Percentiles rank a stretch among this genome's conserved stretches.
These are phyloP conservation scores for Trematomus bernacchii DNA, from an alignment of 2,797 vertebrate species.

Conservation along the genomic window DNA sequence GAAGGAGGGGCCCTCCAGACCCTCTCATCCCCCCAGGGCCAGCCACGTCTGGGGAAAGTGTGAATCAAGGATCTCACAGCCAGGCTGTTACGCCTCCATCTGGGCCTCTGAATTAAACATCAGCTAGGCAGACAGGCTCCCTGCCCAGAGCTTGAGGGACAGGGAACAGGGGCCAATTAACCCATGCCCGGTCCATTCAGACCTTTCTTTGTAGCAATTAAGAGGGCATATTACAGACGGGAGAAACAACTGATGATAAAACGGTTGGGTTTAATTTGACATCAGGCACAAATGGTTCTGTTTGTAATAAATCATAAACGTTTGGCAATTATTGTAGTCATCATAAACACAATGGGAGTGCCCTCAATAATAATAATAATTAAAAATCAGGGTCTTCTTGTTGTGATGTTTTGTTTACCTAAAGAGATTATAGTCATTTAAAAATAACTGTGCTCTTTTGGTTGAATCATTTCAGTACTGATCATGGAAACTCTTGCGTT, in stretches of 20 bases:
- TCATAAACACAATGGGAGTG: slow-evolving; percentile 22
- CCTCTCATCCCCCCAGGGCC: slow-evolving; percentile 41
- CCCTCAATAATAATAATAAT: slow-evolving; percentile 34
- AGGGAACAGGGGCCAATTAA: slow-evolving; percentile 73
- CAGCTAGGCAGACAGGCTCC: slow-evolving; percentile 68
- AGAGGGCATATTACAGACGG: slow-evolving; percentile 46
- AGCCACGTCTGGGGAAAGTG: slow-evolving; percentile 65
- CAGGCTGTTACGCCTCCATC: slow-evolving; percentile 75
- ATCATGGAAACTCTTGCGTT: slow-evolving; percentile 7
- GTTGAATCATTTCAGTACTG: background rate
- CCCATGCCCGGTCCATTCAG: slow-evolving; percentile 62
- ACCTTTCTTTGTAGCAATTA: slow-evolving; percentile 71
- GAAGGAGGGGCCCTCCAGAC: slow-evolving; percentile 29
- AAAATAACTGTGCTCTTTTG: slow-evolving; percentile 1
- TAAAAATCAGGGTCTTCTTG: slow-evolving; percentile 17
- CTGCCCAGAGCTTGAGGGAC: slow-evolving; percentile 66
- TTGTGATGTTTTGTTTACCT: background rate
- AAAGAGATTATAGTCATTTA: background rate
- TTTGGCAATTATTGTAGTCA: slow-evolving; percentile 31
- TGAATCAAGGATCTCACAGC: slow-evolving; percentile 67
- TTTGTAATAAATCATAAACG: slow-evolving; percentile 43
- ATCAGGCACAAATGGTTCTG: slow-evolving; percentile 24
- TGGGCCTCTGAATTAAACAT: slow-evolving; percentile 83
- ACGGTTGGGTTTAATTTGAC: slow-evolving; percentile 41
- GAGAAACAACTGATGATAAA: slow-evolving; percentile 49